Percentiles rank a stretch among this genome's conserved stretches.
phyloP scores from a whole-genome alignment of 2,113 vertebrate species.

The Nesogale talazaci region DNA sequence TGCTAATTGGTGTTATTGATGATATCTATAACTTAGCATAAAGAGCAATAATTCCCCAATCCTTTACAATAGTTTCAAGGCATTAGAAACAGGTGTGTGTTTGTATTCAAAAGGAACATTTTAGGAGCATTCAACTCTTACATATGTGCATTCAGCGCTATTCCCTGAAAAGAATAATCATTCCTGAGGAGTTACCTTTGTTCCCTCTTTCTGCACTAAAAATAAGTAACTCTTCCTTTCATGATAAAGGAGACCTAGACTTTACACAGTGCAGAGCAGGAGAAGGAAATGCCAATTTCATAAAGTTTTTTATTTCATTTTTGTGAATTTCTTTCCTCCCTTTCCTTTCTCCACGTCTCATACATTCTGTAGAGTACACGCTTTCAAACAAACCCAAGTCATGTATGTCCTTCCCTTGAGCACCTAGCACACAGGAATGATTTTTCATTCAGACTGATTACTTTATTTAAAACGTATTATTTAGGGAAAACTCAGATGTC shows the following conservation, averaged over 20 bases:
- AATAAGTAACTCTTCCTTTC: constrained; percentile 21
- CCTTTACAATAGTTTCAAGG: not conserved
- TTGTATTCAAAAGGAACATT: not conserved
- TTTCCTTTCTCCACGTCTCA: not conserved
- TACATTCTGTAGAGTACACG: not conserved
- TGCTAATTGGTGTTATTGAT: not conserved
- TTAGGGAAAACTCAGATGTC: constrained; percentile 17
- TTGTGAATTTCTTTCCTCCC: too few relatives aligned
- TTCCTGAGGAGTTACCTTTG: not conserved
- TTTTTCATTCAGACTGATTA: constrained; percentile 16
- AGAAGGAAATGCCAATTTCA: not conserved
- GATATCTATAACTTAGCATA: not conserved
- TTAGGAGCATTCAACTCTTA: not conserved
- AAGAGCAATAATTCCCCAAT: not conserved
- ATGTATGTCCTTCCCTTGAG: not conserved
- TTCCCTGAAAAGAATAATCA: not conserved
- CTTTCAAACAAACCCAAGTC: not conserved
- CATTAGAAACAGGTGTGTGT: not conserved
- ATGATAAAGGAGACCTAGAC: constrained; percentile 11
- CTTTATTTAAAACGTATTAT: constrained; percentile 11
- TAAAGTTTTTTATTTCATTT: not conserved
- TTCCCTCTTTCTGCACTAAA: constrained; percentile 34
- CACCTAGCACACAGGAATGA: not conserved
- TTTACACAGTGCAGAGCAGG: not conserved
- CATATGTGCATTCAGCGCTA: not conserved